A percentile compares a stretch with the other conserved stretches of the same genome.
These are phyloP conservation scores for Hetaerina titia DNA, from an alignment of 2,888 invertebrate species.

Conservation along the genomic window DNA sequence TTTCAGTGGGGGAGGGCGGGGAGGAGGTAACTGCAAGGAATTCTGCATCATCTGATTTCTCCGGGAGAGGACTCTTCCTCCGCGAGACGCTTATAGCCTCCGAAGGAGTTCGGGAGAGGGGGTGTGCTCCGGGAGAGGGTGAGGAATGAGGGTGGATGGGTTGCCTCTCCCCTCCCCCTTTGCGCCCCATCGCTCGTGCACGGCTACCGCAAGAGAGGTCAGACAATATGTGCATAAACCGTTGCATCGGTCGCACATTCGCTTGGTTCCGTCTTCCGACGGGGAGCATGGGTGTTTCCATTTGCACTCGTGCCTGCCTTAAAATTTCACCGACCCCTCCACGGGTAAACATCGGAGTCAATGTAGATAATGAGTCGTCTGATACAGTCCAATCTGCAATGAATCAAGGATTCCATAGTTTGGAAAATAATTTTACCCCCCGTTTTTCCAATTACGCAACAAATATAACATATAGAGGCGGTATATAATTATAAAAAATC, in stretches of 20 bases:
- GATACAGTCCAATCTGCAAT: too few relatives aligned
- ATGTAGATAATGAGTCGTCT: too few relatives aligned
- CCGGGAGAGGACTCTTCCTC: conserved; percentile 17
- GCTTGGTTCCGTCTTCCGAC: too few relatives aligned
- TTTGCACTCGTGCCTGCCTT: not conserved
- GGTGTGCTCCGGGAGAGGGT: not conserved
- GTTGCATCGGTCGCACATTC: too few relatives aligned
- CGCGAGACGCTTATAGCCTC: conserved; percentile 5
- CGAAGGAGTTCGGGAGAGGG: not conserved
- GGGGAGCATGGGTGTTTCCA: too few relatives aligned
- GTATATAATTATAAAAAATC: too few relatives aligned
- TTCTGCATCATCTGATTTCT: conserved; percentile 50
- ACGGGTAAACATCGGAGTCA: not conserved
- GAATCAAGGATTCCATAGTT: too few relatives aligned
- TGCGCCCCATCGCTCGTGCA: not conserved
- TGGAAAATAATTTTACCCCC: too few relatives aligned
- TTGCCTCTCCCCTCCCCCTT: not conserved
- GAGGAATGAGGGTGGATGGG: not conserved
- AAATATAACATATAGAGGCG: too few relatives aligned
- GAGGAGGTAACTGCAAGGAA: not conserved
- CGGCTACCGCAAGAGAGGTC: too few relatives aligned
- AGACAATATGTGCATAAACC: too few relatives aligned
- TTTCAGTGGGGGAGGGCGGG: not conserved
- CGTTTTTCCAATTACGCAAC: too few relatives aligned
- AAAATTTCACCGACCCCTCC: not conserved